phyloP scores from a whole-genome alignment of 1,140 invertebrate genomes.

The Acromyrmex heyeri region DNA sequence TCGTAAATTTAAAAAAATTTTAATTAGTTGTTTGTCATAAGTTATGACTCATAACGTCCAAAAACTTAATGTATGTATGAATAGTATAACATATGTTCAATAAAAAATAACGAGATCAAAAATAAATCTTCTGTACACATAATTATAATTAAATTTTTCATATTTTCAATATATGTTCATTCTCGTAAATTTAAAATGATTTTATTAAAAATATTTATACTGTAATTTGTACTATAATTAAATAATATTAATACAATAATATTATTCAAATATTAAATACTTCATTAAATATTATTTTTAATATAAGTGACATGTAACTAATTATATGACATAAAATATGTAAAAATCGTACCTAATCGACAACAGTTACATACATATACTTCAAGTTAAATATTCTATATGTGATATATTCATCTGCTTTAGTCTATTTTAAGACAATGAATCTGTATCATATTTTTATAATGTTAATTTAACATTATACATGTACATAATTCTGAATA shows the following conservation, averaged over 20 bases:
- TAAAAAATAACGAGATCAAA: not conserved
- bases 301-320: not conserved
- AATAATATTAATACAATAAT: not conserved
- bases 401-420: not conserved
- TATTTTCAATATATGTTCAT: not conserved
- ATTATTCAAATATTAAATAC: conserved; percentile 16
- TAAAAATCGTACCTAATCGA: not conserved
- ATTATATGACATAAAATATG: conserved; percentile 6
- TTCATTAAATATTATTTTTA: not conserved
- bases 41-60: not conserved
- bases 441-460: not conserved
- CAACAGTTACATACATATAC: too few species aligned
- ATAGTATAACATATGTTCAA: too few species aligned
- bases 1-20: not conserved
- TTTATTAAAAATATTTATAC: not conserved
- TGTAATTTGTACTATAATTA: not conserved
- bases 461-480: not conserved
- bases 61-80: not conserved
- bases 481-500: conserved; percentile 2
- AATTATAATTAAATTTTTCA: not conserved
- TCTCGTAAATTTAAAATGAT: not conserved
- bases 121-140: not conserved
- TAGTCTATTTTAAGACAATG: not conserved
- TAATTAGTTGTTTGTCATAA: not conserved
- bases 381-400: not conserved